Evolutionary conservation across 2,113 vertebrate genomes (phyloP), one percentile per base, ranked within the genome.

Genomic region (Miniopterus natalensis): DNA sequence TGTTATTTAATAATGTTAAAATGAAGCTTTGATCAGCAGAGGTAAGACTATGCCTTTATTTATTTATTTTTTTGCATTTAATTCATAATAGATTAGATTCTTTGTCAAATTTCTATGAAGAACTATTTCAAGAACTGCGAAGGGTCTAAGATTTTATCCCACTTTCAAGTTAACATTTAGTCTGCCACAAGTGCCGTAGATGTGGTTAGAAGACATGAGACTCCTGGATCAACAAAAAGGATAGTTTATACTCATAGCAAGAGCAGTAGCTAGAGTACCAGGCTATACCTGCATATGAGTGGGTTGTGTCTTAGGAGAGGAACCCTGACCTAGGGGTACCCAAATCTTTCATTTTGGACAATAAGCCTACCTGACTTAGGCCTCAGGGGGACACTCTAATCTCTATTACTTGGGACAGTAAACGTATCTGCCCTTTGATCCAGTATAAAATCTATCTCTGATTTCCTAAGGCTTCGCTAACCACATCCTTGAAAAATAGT

Each of bases 11-110:
- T 93, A 23, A 97, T 98, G 95, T 96, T 98, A 97, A 98, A 97
- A 98, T 98, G 98, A 98, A 98, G 90, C 95, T 95, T 98, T 98
- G 98, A 97, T 97, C 95, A 96, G 91, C 97, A 96, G 94, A 99
- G 98, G 98, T 99, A 98, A 98, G 98, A 88, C 88, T 55, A 51
- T 96, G 75, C 9, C 15, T 36, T 36, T 36, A 36, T 36, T 36
- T 36, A 36, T 36, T 36, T 36, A 84, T 95, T 81, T 97, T 55
- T 92, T 94, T 94, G 18, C 8, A 74, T 45, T 75, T 95, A 92
- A 66, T 0, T 0, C 61, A 25, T 49, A 51, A 10, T 92, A 90
- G 36, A 25, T 92, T 87, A 31, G 11, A 95, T 68, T 92, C 63
- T 55, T 80, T 92, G 31, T 23, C 49, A 66, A 55, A 91, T 94